Evolutionary conservation across 2,113 vertebrate genomes (phyloP).

Genomic region (Rhinoderma darwinii): DNA sequence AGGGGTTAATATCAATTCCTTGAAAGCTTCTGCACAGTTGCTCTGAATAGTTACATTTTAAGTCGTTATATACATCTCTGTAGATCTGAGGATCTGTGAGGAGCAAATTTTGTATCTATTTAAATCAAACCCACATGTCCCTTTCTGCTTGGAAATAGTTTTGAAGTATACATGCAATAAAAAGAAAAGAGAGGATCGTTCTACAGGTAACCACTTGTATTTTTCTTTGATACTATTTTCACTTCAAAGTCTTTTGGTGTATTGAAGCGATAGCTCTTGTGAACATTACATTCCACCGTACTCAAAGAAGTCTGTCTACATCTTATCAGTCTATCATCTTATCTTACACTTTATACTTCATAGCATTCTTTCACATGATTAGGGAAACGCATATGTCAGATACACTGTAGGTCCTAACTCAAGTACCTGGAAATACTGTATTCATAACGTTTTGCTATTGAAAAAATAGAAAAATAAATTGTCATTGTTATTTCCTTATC

Average conservation of each 20-base stretch:
- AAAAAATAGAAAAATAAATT: not conserved
- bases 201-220: constrained; percentile 11
- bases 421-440: not conserved
- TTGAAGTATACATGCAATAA: not conserved
- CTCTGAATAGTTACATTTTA: too few species aligned
- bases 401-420: not conserved
- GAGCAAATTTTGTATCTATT: not conserved
- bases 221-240: constrained; percentile 15
- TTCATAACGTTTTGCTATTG: not conserved
- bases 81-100: too few species aligned
- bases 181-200: not conserved
- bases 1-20: too few species aligned
- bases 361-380: not conserved
- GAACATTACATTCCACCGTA: constrained; percentile 11
- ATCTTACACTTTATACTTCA: not conserved
- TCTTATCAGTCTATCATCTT: not conserved
- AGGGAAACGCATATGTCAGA: not conserved
- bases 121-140: not conserved
- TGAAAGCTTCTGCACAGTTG: too few species aligned
- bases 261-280: not conserved
- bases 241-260: not conserved
- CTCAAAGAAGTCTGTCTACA: not conserved
- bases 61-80: too few species aligned
- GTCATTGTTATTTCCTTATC: not conserved
- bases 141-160: not conserved